Base-by-base conservation (phyloP, 2,113 vertebrate genomes). In the Trochalopteron elliotii region DNA sequence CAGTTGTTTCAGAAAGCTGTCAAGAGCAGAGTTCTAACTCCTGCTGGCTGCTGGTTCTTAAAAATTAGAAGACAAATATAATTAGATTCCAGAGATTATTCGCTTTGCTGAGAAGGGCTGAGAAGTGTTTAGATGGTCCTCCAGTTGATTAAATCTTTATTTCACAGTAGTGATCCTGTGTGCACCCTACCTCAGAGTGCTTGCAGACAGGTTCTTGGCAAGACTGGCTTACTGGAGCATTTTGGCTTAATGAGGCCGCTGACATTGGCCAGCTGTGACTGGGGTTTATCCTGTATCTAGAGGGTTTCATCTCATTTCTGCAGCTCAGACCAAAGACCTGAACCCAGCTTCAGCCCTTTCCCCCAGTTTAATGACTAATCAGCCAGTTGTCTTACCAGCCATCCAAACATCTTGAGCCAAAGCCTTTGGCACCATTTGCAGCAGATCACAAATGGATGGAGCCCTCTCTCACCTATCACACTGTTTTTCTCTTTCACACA, bases 81-180 rank as follows among this genome's bases (percentile, higher is more conserved):
- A 96, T 94, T 96, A 90, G 96, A 96, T 97, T 96, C 74, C 76
- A 90, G 72, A 93, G 96, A 96, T 96, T 94, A 96, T 79, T 87
- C 84, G 69, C 92, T 93, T 87, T 24, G 0, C 69, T 8, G 5
- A 80, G 79, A 94, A 93, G 50, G 87, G 68, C 60, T 93, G 33
- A 93, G 61, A 87, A 93, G 94, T 50, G 60, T 93, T 96, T 90
- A 94, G 94, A 89, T 53, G 80, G 88, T 64, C 79, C 60, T 69
- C 45, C 10, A 52, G 45, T 72, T 69, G 96, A 95, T 82, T 84
- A 92, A 92, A 90, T 81, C 90, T 94, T 77, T 83, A 82, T 89
- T 95, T 95, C 90, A 78, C 90, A 90, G 90, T 35, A 86, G 76
- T 64, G 40, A 93, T 49, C 92, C 82, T 52, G 39, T 61, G 42